Conservation (phyloP, 1,140 invertebrate species). For the Heliconius hermathena region DNA sequence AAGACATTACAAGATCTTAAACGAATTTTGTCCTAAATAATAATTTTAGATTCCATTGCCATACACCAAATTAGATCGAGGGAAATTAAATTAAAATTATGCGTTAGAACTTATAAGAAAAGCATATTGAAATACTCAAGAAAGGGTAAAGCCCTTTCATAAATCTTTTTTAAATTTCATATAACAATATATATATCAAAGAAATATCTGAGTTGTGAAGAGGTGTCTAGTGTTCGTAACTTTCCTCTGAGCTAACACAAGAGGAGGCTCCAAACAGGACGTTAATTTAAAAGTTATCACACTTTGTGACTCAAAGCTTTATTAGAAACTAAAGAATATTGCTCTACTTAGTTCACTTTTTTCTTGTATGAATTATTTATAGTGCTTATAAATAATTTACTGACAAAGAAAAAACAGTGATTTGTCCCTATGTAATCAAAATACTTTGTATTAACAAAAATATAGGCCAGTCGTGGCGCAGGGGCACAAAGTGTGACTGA, state of each 20-base stretch:
- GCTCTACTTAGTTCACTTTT: neutral
- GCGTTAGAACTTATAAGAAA: neutral
- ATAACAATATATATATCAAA: neutral
- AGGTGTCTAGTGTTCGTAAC: conserved; percentile 23
- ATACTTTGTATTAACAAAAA: too few species aligned
- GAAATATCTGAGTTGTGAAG: neutral
- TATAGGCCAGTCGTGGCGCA: too few species aligned
- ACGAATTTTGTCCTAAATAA: too few species aligned
- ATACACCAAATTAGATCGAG: too few species aligned
- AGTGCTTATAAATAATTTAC: too few species aligned
- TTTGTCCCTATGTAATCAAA: neutral
- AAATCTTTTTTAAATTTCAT: neutral
- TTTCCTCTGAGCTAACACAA: conserved; percentile 6
- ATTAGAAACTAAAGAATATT: neutral
- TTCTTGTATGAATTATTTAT: too few species aligned
- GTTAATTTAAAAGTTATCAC: conserved; percentile 34
- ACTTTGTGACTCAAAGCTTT: neutral
- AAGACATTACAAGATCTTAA: too few species aligned
- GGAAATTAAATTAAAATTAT: too few species aligned
- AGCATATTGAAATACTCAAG: neutral
- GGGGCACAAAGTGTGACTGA: too few species aligned
- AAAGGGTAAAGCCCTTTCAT: neutral
- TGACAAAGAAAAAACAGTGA: too few species aligned
- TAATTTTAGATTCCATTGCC: too few species aligned
- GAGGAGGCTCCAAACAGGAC: conserved; percentile 26